Evolutionary conservation across 2,888 invertebrate genomes (phyloP).

Genomic region (Chrysolina oricalcia): DNA sequence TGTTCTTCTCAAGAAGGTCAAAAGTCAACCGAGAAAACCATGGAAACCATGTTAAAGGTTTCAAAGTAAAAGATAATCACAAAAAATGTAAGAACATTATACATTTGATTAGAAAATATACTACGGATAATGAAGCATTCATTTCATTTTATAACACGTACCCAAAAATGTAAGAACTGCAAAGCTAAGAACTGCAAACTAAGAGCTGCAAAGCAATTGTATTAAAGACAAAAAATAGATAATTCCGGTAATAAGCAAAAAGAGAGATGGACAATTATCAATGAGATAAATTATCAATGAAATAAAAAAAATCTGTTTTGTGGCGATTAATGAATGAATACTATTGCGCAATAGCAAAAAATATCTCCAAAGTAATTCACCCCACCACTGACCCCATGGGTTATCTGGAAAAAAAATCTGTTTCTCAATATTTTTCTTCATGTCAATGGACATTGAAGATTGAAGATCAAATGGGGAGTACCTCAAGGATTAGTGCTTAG

Average conservation of each 20-base stretch:
- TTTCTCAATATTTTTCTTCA: constrained; percentile 14
- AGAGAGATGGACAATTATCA: constrained; percentile 29
- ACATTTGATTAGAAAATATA: constrained; percentile 22
- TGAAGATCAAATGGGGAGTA: too few species aligned
- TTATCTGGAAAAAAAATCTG: neutral
- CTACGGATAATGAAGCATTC: constrained; percentile 18
- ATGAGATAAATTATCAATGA: too few species aligned
- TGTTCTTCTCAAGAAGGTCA: neutral
- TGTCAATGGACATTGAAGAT: constrained; percentile 4
- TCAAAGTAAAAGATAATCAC: constrained; percentile 19
- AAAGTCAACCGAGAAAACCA: constrained; percentile 11
- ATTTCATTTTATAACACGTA: constrained; percentile 22
- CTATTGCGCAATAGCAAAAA: constrained; percentile 10
- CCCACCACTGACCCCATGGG: constrained; percentile 12
- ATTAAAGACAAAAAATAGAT: constrained; percentile 21
- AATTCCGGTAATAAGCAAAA: constrained; percentile 22
- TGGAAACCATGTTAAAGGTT: constrained; percentile 18
- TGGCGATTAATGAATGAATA: constrained; percentile 16
- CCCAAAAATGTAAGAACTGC: neutral
- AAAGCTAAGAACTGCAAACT: too few species aligned
- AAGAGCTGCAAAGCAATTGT: constrained; percentile 18
- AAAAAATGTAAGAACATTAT: constrained; percentile 20
- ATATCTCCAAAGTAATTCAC: constrained; percentile 4
- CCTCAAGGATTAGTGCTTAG: too few species aligned
- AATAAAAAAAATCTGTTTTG: constrained; percentile 1